Evolutionary conservation across 1,140 invertebrate species (phyloP).

Genomic region (Berghia stephanieae): DNA sequence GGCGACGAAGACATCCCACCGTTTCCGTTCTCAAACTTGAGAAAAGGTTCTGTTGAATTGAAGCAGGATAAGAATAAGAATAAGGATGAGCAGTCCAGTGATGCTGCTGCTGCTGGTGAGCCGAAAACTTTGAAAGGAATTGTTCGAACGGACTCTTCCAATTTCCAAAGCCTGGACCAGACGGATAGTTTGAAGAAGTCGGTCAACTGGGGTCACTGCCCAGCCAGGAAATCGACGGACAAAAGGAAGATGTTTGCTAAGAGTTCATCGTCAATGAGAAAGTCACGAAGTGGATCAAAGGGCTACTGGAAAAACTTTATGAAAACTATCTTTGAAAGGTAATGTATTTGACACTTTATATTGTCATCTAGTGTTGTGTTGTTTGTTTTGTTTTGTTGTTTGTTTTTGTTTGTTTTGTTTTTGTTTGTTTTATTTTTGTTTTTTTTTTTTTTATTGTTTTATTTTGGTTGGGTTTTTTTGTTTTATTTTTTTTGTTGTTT

Average conservation of each 20-base stretch:
- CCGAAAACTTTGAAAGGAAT: background rate
- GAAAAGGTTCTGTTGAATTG: background rate
- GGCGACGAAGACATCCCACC: constrained; percentile 10
- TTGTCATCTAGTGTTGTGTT: too few relatives aligned
- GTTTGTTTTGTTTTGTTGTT: background rate
- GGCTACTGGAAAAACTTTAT: constrained; percentile 54
- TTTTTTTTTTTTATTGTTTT: constrained; percentile 12
- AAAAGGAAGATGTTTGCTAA: constrained; percentile 1
- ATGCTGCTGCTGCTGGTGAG: background rate
- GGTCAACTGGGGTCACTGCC: constrained; percentile 28
- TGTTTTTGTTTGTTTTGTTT: background rate
- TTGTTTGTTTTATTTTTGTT: background rate
- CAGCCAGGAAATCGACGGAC: background rate
- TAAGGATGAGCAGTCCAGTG: background rate
- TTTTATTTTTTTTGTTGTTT: too few relatives aligned
- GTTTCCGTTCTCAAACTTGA: background rate
- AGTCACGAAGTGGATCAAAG: constrained; percentile 32
- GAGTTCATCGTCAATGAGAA: constrained; percentile 19
- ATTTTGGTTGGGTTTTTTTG: too few relatives aligned
- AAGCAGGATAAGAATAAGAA: background rate
- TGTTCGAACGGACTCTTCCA: too few relatives aligned
- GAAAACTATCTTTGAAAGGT: constrained; percentile 54
- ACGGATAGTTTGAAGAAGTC: background rate
- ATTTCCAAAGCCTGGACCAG: background rate
- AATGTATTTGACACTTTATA: constrained; percentile 4